phyloP scores from a whole-genome alignment of 2,888 invertebrate species.

The Biston stratarius region DNA sequence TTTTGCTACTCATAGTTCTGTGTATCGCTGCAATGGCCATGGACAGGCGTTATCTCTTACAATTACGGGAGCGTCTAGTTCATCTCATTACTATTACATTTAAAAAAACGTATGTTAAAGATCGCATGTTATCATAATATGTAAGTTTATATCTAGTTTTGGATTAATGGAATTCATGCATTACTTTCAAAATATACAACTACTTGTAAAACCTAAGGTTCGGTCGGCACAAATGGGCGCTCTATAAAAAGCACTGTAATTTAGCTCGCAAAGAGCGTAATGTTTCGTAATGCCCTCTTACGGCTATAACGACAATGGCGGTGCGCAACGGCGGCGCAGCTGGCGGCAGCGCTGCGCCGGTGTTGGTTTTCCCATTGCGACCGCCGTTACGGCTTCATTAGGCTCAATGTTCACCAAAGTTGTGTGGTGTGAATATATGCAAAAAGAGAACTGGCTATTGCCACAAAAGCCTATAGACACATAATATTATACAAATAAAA shows the following conservation, averaged over 20 bases:
- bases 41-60: too few relatives aligned
- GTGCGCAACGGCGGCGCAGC: conserved; percentile 31
- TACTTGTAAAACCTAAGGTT: conserved; percentile 34
- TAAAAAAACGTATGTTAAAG: too few relatives aligned
- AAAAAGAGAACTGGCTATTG: too few relatives aligned
- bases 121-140: neutral
- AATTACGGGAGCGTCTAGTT: too few relatives aligned
- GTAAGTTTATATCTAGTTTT: too few relatives aligned
- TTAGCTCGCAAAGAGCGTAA: conserved; percentile 54
- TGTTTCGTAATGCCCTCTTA: conserved; percentile 61
- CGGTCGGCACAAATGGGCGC: conserved; percentile 30
- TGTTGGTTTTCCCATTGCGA: conserved; percentile 72
- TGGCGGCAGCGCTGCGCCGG: conserved; percentile 67
- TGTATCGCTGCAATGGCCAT: too few relatives aligned
- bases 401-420: conserved; percentile 44
- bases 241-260: conserved; percentile 50
- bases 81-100: too few relatives aligned
- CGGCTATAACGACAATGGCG: conserved; percentile 71
- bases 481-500: too few relatives aligned
- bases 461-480: too few relatives aligned
- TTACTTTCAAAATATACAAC: conserved; percentile 8
- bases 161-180: neutral
- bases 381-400: conserved; percentile 80
- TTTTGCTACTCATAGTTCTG: too few relatives aligned
- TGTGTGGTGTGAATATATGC: too few relatives aligned